Evolutionary conservation across 2,888 invertebrate genomes (phyloP).

Genomic region (Cephus sareptanus): DNA sequence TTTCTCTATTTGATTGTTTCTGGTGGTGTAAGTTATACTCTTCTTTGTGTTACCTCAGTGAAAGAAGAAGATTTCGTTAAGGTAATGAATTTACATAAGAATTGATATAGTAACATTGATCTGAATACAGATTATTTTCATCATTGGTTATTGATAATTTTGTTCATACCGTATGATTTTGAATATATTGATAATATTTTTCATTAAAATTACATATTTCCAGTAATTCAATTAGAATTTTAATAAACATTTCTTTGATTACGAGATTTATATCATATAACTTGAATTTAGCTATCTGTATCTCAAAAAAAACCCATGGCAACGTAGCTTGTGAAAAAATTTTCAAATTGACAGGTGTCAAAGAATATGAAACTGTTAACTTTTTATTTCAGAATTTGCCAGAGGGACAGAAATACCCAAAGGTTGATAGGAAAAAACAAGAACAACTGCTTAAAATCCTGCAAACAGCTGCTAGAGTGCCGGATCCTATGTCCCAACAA

Average conservation of each 20-base stretch:
- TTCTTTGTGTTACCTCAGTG: background rate
- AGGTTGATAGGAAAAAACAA: slow-evolving; percentile 44
- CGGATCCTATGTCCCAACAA: slow-evolving; percentile 57
- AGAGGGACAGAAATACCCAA: background rate
- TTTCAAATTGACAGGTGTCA: background rate
- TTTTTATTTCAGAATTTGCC: slow-evolving; percentile 8
- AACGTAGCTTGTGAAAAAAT: background rate
- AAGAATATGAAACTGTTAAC: background rate
- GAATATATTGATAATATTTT: no score
- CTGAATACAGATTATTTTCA: no score
- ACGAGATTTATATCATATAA: no score
- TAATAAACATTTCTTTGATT: no score
- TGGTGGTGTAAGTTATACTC: slow-evolving; percentile 17
- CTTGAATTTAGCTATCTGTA: no score
- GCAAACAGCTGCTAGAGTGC: slow-evolving; percentile 67
- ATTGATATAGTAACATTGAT: no score
- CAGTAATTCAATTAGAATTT: no score
- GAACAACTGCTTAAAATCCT: slow-evolving; percentile 64
- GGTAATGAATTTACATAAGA: no score
- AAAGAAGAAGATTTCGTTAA: background rate
- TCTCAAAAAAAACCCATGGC: background rate
- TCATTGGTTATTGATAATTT: no score
- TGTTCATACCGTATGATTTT: no score
- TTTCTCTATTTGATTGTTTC: slow-evolving; percentile 37
- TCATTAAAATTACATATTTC: no score